A percentile compares a stretch with the other conserved stretches of the same genome.
These are phyloP conservation scores for Sinodicranocentrus sp. DNA, from an alignment of 2,888 invertebrate genomes.

Conservation along the genomic window DNA sequence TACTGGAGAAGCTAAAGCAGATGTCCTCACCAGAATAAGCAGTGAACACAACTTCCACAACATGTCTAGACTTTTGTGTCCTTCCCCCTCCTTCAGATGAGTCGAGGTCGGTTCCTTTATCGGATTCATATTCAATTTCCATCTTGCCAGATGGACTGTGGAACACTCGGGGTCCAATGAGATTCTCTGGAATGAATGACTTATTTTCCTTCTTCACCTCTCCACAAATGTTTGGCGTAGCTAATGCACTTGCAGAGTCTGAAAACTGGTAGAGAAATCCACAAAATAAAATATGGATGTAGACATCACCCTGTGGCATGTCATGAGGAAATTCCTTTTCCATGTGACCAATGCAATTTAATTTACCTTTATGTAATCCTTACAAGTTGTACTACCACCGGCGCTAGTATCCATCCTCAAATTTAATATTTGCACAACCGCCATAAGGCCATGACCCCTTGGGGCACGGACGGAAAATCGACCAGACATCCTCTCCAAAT, in stretches of 20 bases:
- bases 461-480: slow-evolving; percentile 70
- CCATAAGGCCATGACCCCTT: slow-evolving; percentile 73
- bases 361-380: slow-evolving; percentile 57
- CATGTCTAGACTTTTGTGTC: slow-evolving; percentile 57
- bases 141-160: slow-evolving; percentile 67
- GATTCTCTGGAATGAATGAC: slow-evolving; percentile 60
- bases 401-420: slow-evolving; percentile 55
- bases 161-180: slow-evolving; percentile 69
- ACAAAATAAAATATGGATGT: neutral
- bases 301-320: too few relatives aligned
- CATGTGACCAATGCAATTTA: neutral
- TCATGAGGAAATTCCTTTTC: too few relatives aligned
- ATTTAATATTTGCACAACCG: slow-evolving; percentile 73
- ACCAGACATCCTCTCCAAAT: slow-evolving; percentile 51
- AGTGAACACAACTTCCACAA: slow-evolving; percentile 75
- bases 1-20: too few relatives aligned
- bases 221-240: slow-evolving; percentile 66
- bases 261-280: slow-evolving; percentile 46
- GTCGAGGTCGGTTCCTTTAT: slow-evolving; percentile 54
- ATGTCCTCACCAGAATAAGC: slow-evolving; percentile 68
- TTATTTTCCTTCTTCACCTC: slow-evolving; percentile 70
- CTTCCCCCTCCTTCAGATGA: neutral
- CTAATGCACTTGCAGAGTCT: slow-evolving; percentile 46
- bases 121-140: slow-evolving; percentile 63
- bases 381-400: slow-evolving; percentile 42